These are phyloP conservation scores for Oceanodroma tethys DNA, from an alignment of 2,113 vertebrate genomes.

Conservation along the genomic window DNA sequence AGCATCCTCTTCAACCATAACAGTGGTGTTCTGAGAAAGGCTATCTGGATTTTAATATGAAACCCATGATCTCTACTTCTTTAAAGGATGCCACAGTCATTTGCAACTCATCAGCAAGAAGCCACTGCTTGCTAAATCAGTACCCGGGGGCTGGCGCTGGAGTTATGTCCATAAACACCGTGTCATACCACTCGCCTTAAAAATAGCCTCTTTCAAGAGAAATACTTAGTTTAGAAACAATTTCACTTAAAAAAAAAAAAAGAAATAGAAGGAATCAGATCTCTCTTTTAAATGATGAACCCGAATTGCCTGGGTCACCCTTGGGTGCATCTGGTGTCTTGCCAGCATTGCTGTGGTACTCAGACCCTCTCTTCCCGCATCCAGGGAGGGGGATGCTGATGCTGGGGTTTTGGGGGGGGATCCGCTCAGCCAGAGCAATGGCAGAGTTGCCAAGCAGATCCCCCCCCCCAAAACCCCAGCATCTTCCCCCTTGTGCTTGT, in stretches of 20 bases:
- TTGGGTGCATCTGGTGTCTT: accelerated
- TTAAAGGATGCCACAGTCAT: not conserved
- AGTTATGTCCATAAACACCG: not conserved
- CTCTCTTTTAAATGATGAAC: not conserved
- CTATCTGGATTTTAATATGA: not conserved
- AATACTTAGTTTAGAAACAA: not conserved
- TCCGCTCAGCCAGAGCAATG: too few species aligned
- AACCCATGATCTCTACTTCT: not conserved
- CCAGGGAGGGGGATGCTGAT: not conserved
- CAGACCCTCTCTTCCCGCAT: not conserved
- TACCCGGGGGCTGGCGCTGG: not conserved
- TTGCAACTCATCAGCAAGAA: not conserved
- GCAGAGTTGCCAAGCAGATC: not conserved
- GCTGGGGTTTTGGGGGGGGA: not conserved
- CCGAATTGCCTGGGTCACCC: not conserved
- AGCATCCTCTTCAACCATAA: not conserved
- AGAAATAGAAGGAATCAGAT: not conserved
- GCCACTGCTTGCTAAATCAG: not conserved
- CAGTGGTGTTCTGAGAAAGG: not conserved
- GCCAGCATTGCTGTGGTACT: not conserved
- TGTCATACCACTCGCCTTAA: accelerated
- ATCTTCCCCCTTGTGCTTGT: not conserved
- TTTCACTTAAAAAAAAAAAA: not conserved
- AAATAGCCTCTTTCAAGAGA: not conserved
- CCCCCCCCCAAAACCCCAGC: not conserved